Evolutionary conservation across 2,797 vertebrate species (phyloP).

Genomic region (Melopsittacus undulatus): DNA sequence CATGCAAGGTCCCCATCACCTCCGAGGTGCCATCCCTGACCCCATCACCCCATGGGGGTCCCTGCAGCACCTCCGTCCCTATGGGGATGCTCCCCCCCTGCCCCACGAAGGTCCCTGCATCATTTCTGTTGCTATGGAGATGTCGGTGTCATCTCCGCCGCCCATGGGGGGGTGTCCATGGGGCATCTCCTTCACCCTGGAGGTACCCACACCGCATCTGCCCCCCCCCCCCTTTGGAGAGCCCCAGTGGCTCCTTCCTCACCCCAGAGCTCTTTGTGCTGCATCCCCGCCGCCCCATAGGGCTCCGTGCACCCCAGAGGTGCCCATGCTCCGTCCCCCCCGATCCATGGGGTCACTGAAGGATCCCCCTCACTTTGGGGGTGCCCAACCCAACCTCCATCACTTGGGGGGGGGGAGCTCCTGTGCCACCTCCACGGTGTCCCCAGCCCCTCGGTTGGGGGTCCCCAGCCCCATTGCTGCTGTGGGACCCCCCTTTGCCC

Average conservation of each 20-base stretch:
- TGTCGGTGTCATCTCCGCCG: neutral
- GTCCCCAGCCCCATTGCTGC: neutral
- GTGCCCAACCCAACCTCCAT: neutral
- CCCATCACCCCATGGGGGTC: neutral
- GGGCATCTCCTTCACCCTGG: neutral
- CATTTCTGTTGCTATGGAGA: neutral
- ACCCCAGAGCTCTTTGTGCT: neutral
- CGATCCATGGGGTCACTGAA: neutral
- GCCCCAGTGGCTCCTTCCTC: neutral
- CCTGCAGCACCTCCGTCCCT: rapidly evolving
- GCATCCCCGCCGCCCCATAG: neutral
- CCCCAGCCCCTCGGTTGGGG: neutral
- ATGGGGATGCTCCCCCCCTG: neutral
- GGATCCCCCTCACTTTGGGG: neutral
- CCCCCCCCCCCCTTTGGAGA: too few relatives aligned
- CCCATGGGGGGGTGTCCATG: neutral
- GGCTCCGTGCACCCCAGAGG: neutral
- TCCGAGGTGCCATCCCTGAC: neutral
- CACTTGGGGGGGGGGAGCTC: too few relatives aligned
- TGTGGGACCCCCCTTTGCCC: neutral
- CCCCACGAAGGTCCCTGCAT: neutral
- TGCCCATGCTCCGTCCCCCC: neutral
- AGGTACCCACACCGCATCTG: neutral
- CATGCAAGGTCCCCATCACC: too few relatives aligned
- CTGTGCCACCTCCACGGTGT: too few relatives aligned